These are phyloP conservation scores for Coreius guichenoti DNA, from an alignment of 2,797 vertebrate species.

Conservation along the genomic window DNA sequence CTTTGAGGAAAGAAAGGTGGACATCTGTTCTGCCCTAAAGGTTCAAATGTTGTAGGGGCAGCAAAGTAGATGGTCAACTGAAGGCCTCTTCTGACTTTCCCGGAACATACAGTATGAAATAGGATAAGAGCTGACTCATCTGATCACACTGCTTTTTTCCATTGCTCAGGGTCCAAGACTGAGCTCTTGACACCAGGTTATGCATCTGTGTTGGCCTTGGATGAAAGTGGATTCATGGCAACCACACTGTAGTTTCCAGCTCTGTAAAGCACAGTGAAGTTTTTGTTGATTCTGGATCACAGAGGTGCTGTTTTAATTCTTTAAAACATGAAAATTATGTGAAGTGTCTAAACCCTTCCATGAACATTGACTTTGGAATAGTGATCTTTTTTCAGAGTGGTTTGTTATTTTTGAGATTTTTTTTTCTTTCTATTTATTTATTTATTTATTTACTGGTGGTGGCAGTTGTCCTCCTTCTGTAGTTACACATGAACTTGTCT, in stretches of 20 bases:
- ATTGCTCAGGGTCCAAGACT: neutral
- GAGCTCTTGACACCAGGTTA: slow-evolving; percentile 21
- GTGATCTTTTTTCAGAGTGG: neutral
- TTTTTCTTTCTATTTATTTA: too few relatives aligned
- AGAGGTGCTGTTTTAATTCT: slow-evolving; percentile 6
- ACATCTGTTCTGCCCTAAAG: neutral
- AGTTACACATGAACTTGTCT: neutral
- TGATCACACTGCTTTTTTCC: slow-evolving; percentile 17
- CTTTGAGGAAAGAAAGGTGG: neutral
- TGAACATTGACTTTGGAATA: neutral
- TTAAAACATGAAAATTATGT: neutral
- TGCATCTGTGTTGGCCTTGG: slow-evolving; percentile 3
- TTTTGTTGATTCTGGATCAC: slow-evolving; percentile 24
- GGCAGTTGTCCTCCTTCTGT: neutral
- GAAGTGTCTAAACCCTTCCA: neutral
- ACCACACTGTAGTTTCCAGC: slow-evolving; percentile 15
- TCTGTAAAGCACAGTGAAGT: neutral
- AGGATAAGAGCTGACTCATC: slow-evolving; percentile 2
- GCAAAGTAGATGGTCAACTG: neutral
- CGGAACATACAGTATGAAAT: neutral
- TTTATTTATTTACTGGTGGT: neutral
- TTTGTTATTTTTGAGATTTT: neutral
- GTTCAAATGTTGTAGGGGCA: neutral
- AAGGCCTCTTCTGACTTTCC: neutral
- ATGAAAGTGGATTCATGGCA: slow-evolving; percentile 25